Evolutionary conservation across 2,888 invertebrate genomes (phyloP), one percentile per base, ranked within the genome.

Genomic region (Notodonta dromedarius): DNA sequence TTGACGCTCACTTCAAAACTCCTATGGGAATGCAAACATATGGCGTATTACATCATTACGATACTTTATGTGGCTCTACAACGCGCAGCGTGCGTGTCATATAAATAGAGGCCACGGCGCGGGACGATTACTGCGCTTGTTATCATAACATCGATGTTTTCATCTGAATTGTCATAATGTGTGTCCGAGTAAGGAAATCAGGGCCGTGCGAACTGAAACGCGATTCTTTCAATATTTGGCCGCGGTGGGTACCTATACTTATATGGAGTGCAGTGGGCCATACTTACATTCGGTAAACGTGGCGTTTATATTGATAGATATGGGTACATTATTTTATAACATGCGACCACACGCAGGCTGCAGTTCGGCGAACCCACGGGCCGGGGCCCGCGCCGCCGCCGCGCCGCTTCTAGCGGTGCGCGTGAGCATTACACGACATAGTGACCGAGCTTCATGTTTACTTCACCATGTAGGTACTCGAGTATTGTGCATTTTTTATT

Each of bases 331-430:
- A 64, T 67, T 69, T 69, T 72, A 66, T 62, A 69, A 63, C 59
- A 65, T 57, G 63, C 71, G 76, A 76, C 76, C 79, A 78, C 77
- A 80, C 78, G 72, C 75, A 71, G 60, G 59, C 70, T 61, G 65
- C 67, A 62, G 73, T 79, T 74, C 77, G 79, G 69, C 76, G 77
- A 78, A 75, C 76, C 67, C 70, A 69, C 68, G 63, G 67, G 61
- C 56, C 56, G 16, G 39, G 42, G 61, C 9, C 50, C 16, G 14
- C 50, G 16, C 50, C 50, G 50, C 46, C 39, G n/a, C 39, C 53
- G 62, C 16, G 50, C 46, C 39, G n/a, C 39, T 39, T 8, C 24
- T 54, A 13, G 24, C 52, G 32, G 13, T 32, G 52, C 54, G 54
- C 14, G 54, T 54, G 54, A 54, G n/a, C 54, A 39, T 54, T 54